phyloP scores from a whole-genome alignment of 2,113 vertebrate species.

The Brevimyrus niger region DNA sequence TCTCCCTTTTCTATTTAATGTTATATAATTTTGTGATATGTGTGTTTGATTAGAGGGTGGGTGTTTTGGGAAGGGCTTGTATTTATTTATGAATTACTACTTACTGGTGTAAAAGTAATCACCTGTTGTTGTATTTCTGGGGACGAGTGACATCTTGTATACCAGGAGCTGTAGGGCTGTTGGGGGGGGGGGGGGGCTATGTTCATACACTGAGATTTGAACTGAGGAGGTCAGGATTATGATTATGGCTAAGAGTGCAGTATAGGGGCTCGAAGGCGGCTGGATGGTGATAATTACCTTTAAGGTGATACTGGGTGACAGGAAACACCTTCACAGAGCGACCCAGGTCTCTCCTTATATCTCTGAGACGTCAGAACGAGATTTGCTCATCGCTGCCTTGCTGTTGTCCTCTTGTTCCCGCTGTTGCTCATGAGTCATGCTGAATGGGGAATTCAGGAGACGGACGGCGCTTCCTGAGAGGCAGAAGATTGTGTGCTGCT shows the following conservation, averaged over 20 bases:
- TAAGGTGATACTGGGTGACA: not conserved
- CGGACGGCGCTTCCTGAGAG: not conserved
- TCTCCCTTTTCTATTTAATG: not conserved
- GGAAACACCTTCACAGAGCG: not conserved
- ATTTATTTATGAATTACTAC: not conserved
- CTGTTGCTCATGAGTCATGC: not conserved
- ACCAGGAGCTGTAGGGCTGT: not conserved
- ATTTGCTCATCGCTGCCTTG: not conserved
- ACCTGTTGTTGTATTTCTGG: not conserved
- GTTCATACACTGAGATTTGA: not conserved
- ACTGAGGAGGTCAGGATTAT: not conserved
- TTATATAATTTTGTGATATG: not conserved
- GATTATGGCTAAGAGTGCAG: not conserved
- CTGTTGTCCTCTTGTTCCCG: not conserved
- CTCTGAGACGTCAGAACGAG: not conserved
- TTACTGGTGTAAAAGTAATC: not conserved
- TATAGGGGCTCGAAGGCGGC: not conserved
- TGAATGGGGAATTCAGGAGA: not conserved
- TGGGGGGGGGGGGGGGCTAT: not conserved
- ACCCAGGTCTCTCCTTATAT: not conserved
- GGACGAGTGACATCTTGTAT: not conserved
- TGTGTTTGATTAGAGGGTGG: not conserved
- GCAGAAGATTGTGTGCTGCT: not conserved
- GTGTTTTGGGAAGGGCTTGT: not conserved
- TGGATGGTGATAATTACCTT: not conserved